Evolutionary conservation across 2,888 invertebrate genomes (phyloP).

Genomic region (Plebejus anna): DNA sequence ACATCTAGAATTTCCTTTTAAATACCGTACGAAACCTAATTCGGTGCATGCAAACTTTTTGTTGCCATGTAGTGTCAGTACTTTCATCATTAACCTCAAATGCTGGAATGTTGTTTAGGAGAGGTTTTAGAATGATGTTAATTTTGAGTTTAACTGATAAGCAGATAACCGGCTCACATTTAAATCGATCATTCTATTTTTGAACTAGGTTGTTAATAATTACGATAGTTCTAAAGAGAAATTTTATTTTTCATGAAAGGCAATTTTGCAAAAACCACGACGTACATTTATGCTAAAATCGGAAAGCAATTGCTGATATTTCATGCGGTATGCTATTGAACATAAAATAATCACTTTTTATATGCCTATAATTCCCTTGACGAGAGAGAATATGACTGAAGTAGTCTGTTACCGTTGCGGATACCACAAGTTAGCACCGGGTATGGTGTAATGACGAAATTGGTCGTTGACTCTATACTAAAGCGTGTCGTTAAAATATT

Average conservation of each 20-base stretch:
- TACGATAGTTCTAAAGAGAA: too few relatives aligned
- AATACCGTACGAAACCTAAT: conserved; percentile 18
- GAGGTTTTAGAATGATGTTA: conserved; percentile 16
- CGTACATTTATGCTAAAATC: background rate
- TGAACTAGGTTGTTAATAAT: background rate
- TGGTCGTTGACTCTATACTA: conserved; percentile 11
- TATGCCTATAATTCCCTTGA: background rate
- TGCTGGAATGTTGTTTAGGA: conserved; percentile 24
- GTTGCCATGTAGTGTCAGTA: background rate
- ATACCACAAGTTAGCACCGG: conserved; percentile 19
- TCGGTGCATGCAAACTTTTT: conserved; percentile 26
- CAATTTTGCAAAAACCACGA: background rate
- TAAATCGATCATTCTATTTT: background rate
- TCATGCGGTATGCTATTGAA: background rate
- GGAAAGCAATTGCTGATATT: background rate
- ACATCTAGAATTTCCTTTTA: conserved; percentile 26
- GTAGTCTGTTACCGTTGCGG: conserved; percentile 14
- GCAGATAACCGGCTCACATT: conserved; percentile 3
- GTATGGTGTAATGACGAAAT: conserved; percentile 11
- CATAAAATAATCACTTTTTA: background rate
- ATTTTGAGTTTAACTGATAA: conserved; percentile 17
- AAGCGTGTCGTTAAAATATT: background rate
- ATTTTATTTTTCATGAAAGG: too few relatives aligned
- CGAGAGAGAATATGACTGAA: background rate
- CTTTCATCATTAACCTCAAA: conserved; percentile 26